Conservation (phyloP, 1,140 invertebrate genomes). For the Drosophila ambigua region DNA sequence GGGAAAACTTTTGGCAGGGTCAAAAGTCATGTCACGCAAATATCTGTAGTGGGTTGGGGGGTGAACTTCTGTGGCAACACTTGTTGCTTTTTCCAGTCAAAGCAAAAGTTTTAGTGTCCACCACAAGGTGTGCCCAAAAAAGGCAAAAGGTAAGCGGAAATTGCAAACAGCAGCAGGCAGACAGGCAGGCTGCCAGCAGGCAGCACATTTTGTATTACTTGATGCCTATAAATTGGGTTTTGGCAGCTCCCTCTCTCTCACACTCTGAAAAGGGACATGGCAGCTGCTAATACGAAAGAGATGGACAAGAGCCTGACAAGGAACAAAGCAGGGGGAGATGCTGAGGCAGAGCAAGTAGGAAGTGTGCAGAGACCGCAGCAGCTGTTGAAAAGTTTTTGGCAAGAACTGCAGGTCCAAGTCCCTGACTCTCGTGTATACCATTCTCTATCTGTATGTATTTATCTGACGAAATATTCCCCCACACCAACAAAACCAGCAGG, state of each 20-base stretch:
- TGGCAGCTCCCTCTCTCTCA: too few relatives aligned
- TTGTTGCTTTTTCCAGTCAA: conserved; percentile 55
- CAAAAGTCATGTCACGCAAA: conserved; percentile 45
- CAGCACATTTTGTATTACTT: conserved; percentile 70
- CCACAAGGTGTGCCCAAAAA: conserved; percentile 31
- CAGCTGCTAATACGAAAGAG: conserved; percentile 36
- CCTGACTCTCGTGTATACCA: not conserved
- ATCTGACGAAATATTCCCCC: not conserved
- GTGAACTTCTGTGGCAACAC: conserved; percentile 45
- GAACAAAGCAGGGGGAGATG: not conserved
- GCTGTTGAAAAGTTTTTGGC: conserved; percentile 36
- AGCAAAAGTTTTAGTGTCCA: conserved; percentile 46
- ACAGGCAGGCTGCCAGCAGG: conserved; percentile 18
- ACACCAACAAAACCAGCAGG: too few relatives aligned
- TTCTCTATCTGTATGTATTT: conserved; percentile 8
- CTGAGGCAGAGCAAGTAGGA: not conserved
- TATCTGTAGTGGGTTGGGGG: not conserved
- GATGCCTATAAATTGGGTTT: conserved; percentile 72
- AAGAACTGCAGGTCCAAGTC: conserved; percentile 14
- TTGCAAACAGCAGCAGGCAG: conserved; percentile 24
- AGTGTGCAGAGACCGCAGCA: conserved; percentile 13
- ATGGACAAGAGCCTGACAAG: conserved; percentile 8
- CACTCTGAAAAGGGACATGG: not conserved
- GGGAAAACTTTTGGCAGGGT: conserved; percentile 19
- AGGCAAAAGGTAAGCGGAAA: conserved; percentile 73